Evolutionary conservation across 2,797 vertebrate species (phyloP), one percentile per base, ranked within the genome.

Genomic region (Phrynocephalus guinanensis): DNA sequence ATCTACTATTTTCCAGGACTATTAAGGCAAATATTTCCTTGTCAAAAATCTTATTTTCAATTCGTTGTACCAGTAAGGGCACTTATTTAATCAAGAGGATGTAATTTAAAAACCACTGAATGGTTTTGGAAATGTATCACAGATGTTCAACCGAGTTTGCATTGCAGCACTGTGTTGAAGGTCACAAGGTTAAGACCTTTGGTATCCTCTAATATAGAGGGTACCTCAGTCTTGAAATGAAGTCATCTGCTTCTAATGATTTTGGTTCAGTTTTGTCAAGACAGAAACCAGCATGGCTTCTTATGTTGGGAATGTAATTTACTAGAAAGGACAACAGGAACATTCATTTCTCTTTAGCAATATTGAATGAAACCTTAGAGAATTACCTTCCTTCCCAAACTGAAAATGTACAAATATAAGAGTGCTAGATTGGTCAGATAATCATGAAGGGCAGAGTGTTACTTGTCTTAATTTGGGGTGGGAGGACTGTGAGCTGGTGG

Each of bases 231-330:
- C 87, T 91, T 91, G 83, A 93, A 95, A 93, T 92, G 87, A 93
- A 83, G 89, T 95, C 94, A 93, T 91, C 91, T 95, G 95, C 90
- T 94, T 95, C 68, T 89, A 94, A 85, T 94, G 94, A 94, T 92
- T 92, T 92, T 71, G 73, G 93, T 93, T 95, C 89, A 93, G 44
- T 92, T 95, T 95, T 93, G 92, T 93, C 75, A 91, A 93, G 93
- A 90, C 93, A 94, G 88, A 94, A 95, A 92, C 86, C 95, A 95
- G 94, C 94, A 93, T 94, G 93, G 38, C 92, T 93, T 95, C 93
- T 84, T 84, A 92, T 89, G 93, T 91, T 89, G 50, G 90, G 88
- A 91, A 83, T 86, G 87, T 92, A 93, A 93, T 94, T 94, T 93
- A 94, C 91, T 77, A 38, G 85, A 85, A 94, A 92, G 84, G 87